Conservation (phyloP, 2,888 invertebrate genomes). For the Eilema caniola region DNA sequence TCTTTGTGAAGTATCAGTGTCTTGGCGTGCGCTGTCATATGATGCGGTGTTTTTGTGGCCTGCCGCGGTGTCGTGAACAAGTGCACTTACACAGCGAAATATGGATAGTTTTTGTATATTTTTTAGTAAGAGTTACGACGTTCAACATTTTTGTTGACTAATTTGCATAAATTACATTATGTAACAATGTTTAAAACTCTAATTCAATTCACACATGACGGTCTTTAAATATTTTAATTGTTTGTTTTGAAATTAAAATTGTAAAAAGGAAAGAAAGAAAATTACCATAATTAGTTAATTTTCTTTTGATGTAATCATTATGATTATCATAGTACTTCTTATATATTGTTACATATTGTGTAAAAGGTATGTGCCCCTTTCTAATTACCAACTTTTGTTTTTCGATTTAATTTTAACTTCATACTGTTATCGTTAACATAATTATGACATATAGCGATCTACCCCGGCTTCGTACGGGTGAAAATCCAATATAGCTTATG, state of each 20-base stretch:
- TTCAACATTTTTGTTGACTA: neutral
- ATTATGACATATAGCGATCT: neutral
- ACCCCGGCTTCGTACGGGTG: too few species aligned
- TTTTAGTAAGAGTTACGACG: neutral
- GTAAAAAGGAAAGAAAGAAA: neutral
- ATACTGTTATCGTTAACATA: neutral
- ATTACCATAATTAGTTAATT: conserved; percentile 5
- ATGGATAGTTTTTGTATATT: neutral
- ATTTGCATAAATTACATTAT: conserved; percentile 12
- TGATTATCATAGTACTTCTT: neutral
- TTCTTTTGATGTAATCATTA: neutral
- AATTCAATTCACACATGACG: neutral
- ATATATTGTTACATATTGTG: conserved; percentile 1
- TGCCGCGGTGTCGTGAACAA: neutral
- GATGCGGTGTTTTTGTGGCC: neutral
- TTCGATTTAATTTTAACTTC: neutral
- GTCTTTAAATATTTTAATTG: neutral
- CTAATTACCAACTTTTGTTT: neutral
- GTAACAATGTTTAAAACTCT: neutral
- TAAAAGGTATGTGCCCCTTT: conserved; percentile 6
- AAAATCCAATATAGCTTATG: too few species aligned
- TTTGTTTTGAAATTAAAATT: conserved; percentile 8
- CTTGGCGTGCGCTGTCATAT: neutral
- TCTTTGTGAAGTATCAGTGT: neutral
- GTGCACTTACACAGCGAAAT: neutral